These are phyloP conservation scores for Polypterus bichir DNA, from an alignment of 2,113 vertebrate genomes.

Conservation along the genomic window DNA sequence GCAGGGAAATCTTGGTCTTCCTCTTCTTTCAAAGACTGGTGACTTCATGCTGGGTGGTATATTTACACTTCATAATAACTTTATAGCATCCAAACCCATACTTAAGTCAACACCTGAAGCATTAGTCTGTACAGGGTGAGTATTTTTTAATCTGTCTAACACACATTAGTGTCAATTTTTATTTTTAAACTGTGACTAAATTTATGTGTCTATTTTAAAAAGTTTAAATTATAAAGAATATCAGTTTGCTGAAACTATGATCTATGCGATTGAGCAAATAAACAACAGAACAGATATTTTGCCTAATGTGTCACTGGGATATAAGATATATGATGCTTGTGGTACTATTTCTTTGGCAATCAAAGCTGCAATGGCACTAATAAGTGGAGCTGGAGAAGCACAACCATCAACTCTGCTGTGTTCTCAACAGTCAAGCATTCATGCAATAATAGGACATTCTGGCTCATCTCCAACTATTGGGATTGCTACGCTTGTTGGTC, in stretches of 20 bases:
- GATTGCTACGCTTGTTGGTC: background rate
- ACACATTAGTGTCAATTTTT: too few relatives aligned
- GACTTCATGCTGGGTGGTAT: too few relatives aligned
- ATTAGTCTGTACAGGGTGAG: too few relatives aligned
- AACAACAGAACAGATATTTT: slow-evolving; percentile 29
- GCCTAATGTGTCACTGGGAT: slow-evolving; percentile 33
- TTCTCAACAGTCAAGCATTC: background rate
- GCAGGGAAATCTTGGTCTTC: too few relatives aligned
- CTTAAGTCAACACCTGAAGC: too few relatives aligned
- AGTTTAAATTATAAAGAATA: slow-evolving; percentile 30
- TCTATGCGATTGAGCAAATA: slow-evolving; percentile 39
- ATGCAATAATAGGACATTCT: background rate
- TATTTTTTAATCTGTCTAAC: too few relatives aligned
- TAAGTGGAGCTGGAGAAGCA: background rate
- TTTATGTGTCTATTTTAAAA: background rate
- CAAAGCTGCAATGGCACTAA: background rate
- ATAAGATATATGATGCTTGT: slow-evolving; percentile 33
- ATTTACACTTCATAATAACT: too few relatives aligned
- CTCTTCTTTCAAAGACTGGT: too few relatives aligned
- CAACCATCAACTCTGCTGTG: background rate
- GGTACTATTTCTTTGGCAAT: background rate
- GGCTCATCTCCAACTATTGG: background rate
- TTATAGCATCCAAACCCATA: too few relatives aligned
- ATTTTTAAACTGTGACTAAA: too few relatives aligned
- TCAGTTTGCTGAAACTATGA: slow-evolving; percentile 34